These are phyloP conservation scores for Eospalax fontanierii DNA, from an alignment of 2,797 vertebrate species.

Conservation along the genomic window DNA sequence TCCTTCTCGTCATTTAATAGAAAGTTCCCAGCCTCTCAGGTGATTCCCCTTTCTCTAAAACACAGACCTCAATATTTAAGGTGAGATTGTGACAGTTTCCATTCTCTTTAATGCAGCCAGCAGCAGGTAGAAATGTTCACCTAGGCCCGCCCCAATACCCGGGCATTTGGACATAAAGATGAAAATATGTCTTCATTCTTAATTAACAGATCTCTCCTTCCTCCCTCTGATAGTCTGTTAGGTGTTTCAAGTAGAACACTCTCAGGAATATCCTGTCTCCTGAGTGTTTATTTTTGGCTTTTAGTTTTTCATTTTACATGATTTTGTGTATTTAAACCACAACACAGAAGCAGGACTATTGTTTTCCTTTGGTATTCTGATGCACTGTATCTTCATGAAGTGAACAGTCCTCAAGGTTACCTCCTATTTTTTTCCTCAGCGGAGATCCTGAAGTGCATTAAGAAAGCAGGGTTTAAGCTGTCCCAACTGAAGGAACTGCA, in stretches of 20 bases:
- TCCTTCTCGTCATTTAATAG: neutral
- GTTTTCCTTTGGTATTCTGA: conserved; percentile 29
- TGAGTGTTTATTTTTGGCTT: neutral
- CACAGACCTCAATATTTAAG: neutral
- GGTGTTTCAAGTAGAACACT: neutral
- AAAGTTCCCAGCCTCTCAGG: neutral
- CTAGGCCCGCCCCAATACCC: neutral
- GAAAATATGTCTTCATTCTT: neutral
- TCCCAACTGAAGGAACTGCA: conserved; percentile 90
- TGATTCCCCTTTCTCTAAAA: neutral
- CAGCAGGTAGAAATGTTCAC: neutral
- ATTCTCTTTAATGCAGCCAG: neutral
- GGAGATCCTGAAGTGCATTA: conserved; percentile 89
- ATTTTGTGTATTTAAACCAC: conserved; percentile 16
- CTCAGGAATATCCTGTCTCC: neutral
- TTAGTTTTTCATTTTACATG: conserved; percentile 9
- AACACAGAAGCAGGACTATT: neutral
- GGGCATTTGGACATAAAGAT: neutral
- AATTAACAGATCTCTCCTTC: neutral
- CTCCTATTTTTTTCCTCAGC: conserved; percentile 87
- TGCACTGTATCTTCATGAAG: neutral
- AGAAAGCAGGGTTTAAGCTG: conserved; percentile 92
- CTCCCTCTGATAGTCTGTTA: neutral
- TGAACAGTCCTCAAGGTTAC: neutral
- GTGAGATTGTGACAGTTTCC: neutral